Percentiles rank a stretch among this genome's conserved stretches.
phyloP scores from a whole-genome alignment of 1,140 invertebrate species.

The Leptinotarsa lineolata region DNA sequence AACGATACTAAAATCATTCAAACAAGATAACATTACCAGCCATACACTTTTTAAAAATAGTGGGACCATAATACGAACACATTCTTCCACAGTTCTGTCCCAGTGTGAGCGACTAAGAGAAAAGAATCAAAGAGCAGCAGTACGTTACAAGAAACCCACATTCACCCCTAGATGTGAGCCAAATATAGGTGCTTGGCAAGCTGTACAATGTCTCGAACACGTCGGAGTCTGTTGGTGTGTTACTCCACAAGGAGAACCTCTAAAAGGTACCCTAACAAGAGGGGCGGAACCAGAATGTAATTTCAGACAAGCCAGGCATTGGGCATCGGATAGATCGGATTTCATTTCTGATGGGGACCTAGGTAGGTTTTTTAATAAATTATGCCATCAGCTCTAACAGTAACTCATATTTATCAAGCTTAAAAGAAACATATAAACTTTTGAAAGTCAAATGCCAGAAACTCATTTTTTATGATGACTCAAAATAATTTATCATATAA shows the following conservation, averaged over 20 bases:
- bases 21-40: not conserved
- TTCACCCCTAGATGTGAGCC: constrained; percentile 76
- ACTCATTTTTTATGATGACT: too few relatives aligned
- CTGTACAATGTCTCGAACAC: constrained; percentile 79
- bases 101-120: constrained; percentile 77
- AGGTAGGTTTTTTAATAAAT: constrained; percentile 33
- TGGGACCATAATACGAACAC: too few relatives aligned
- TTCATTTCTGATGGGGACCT: constrained; percentile 51
- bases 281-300: constrained; percentile 73
- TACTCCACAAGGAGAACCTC: constrained; percentile 74
- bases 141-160: constrained; percentile 71
- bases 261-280: constrained; percentile 77
- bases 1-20: not conserved
- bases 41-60: too few relatives aligned
- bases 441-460: too few relatives aligned
- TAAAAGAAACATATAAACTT: too few relatives aligned
- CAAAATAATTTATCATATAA: too few relatives aligned
- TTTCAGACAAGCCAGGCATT: constrained; percentile 71
- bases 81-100: constrained; percentile 64
- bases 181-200: constrained; percentile 74
- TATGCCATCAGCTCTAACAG: too few relatives aligned
- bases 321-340: constrained; percentile 54
- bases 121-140: constrained; percentile 71
- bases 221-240: constrained; percentile 86
- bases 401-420: too few relatives aligned